Evolutionary conservation across 2,888 invertebrate species (phyloP), one percentile per base, ranked within the genome.

Genomic region (Lysandra bellargus): DNA sequence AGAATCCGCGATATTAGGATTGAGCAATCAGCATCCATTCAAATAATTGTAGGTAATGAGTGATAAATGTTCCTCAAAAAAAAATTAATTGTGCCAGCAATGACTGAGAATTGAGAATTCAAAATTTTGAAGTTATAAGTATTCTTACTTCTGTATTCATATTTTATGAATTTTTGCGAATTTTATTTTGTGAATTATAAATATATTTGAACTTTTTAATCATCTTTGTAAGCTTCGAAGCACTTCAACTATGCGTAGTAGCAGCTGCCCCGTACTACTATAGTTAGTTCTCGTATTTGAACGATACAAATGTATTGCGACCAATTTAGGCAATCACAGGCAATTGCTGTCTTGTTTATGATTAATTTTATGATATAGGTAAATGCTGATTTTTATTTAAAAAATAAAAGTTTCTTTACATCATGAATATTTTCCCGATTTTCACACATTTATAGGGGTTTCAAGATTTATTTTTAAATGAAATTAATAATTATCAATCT

Each of bases 261-360:
- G 33, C 69, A 69, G 69, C 69, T 69, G 33, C 64, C 7, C 12
- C 12, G 33, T 14, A 69, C 33, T 17, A 23, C 23, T 23, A 23
- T 23, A 69, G 37, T 69, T 69, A 33, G 69, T 69, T 37, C 33
- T 69, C 33, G 69, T 30, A 60, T 78, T 79, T 75, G 78, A 79
- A 49, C 64, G 40, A 76, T n/a, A 78, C 87, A 84, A 84, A 85
- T 85, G 86, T 89, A 85, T 87, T 87, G 84, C 88, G 83, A 88
- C 88, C 89, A 87, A 92, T 93, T 92, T 90, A 91, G 89, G 87
- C 90, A 91, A 91, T 93, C 91, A 91, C 87, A 86, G 85, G 87
- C 87, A 87, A 85, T 92, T 91, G 92, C 92, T 92, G 90, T 85
- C 83, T 84, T 87, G 88, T 85, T 82, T 84, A 81, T n/a, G 3